Percentiles rank a stretch among this genome's conserved stretches.
Conservation (phyloP, 2,888 invertebrate genomes). For the Caradrina kadenii region DNA sequence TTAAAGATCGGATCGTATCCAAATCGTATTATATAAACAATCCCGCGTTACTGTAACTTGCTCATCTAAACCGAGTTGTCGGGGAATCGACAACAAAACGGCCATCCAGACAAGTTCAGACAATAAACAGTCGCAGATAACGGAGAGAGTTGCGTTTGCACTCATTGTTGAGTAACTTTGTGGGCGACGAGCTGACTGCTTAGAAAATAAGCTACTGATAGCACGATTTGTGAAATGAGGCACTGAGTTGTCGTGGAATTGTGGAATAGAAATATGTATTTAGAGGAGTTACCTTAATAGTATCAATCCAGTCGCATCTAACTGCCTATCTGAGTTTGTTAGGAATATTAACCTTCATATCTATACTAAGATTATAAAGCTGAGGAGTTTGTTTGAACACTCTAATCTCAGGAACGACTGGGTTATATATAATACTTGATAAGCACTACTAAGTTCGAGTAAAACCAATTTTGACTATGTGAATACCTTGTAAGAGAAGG, state of each 20-base stretch:
- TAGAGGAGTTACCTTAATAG: neutral
- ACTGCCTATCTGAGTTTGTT: neutral
- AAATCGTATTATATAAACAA: conserved; percentile 71
- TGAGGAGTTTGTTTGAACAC: no score
- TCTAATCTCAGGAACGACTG: no score
- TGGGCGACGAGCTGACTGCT: conserved; percentile 67
- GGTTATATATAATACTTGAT: no score
- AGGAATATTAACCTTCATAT: no score
- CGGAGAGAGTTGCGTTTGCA: conserved; percentile 68
- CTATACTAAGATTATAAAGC: no score
- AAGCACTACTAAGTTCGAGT: neutral
- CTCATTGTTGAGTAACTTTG: conserved; percentile 69
- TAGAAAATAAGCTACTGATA: conserved; percentile 74
- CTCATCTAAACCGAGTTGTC: conserved; percentile 83
- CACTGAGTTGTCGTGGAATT: conserved; percentile 19
- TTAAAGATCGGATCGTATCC: conserved; percentile 38
- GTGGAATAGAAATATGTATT: neutral
- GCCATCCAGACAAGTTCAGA: conserved; percentile 84
- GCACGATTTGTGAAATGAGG: conserved; percentile 57
- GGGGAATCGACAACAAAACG: conserved; percentile 85
- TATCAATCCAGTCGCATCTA: neutral
- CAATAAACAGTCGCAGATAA: conserved; percentile 88
- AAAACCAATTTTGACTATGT: no score
- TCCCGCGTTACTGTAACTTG: conserved; percentile 77
- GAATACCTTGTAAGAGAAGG: no score